phyloP scores from a whole-genome alignment of 2,888 invertebrate genomes.

The Temnothorax unifasciatus region DNA sequence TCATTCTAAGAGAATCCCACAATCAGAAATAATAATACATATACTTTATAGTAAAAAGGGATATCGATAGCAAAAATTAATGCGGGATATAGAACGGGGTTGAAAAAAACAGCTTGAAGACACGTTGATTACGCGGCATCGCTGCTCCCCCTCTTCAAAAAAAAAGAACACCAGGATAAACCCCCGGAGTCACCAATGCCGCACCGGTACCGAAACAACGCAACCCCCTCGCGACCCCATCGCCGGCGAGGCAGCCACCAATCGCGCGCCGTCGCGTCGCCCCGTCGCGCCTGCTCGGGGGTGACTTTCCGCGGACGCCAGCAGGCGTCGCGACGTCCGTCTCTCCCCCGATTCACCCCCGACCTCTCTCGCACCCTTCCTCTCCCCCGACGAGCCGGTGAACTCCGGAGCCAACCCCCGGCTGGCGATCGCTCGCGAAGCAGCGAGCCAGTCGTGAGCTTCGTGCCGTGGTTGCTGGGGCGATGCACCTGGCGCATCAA shows the following conservation, averaged over 20 bases:
- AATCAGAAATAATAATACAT: not conserved
- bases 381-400: conserved; percentile 71
- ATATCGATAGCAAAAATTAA: not conserved
- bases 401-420: conserved; percentile 73
- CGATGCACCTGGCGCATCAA: conserved; percentile 74
- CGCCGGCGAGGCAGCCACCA: not conserved
- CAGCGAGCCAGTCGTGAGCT: conserved; percentile 79
- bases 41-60: not conserved
- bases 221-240: conserved; percentile 20
- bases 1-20: not conserved
- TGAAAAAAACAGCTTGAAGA: not conserved
- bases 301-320: conserved; percentile 50
- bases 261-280: not conserved
- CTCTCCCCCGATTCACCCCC: conserved; percentile 30
- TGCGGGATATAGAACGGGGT: not conserved
- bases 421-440: conserved; percentile 66
- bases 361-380: conserved; percentile 30
- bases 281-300: conserved; percentile 18
- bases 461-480: conserved; percentile 77
- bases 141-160: not conserved
- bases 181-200: conserved; percentile 14
- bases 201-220: conserved; percentile 35
- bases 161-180: not conserved
- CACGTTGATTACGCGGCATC: not conserved
- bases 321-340: not conserved